phyloP scores from a whole-genome alignment of 1,140 invertebrate species.

The Camponotus pennsylvanicus region DNA sequence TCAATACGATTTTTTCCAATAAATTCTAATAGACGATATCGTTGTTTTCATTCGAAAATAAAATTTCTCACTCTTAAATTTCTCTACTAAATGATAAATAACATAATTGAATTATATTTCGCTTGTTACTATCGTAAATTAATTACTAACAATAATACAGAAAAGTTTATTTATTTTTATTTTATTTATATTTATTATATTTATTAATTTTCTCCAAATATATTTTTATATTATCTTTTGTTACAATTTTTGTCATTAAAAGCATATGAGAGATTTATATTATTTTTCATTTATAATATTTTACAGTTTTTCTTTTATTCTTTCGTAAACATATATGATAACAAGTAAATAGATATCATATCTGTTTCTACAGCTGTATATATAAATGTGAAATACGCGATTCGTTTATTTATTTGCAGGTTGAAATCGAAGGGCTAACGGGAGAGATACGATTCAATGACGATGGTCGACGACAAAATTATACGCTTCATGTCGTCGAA shows the following conservation, averaged over 20 bases:
- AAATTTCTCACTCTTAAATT: background rate
- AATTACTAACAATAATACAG: background rate
- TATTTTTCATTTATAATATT: background rate
- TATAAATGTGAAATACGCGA: background rate
- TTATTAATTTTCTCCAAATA: background rate
- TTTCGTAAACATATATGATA: background rate
- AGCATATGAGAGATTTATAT: background rate
- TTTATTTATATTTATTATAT: background rate
- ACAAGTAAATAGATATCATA: background rate
- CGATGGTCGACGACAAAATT: conserved; percentile 94
- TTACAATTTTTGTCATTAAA: background rate
- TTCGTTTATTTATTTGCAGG: conserved; percentile 87
- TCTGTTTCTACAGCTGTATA: background rate
- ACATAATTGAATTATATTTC: background rate
- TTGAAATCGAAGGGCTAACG: conserved; percentile 96
- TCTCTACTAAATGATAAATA: background rate
- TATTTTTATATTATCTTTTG: background rate
- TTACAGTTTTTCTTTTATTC: background rate
- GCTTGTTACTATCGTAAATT: background rate
- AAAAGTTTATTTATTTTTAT: background rate
- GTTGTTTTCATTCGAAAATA: background rate
- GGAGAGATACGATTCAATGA: conserved; percentile 96
- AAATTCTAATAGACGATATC: background rate
- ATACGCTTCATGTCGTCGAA: conserved; percentile 96
- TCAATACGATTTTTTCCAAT: background rate